A percentile compares a stretch with the other conserved stretches of the same genome.
These are phyloP conservation scores for Porites rus DNA, from an alignment of 92 coral and sea anemone genomes.

Conservation along the genomic window DNA sequence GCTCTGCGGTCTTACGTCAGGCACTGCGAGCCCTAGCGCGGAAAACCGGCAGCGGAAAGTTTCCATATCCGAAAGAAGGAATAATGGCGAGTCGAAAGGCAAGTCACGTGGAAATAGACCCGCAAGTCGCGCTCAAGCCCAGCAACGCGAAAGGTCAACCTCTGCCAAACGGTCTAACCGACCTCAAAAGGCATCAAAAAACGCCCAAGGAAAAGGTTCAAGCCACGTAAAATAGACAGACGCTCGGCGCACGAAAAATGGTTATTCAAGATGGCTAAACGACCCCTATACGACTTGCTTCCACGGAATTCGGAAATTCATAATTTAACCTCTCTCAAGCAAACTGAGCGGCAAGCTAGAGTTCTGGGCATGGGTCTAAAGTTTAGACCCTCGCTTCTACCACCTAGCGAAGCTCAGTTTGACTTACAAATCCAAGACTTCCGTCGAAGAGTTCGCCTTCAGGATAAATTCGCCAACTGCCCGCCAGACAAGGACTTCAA, in stretches of 20 bases:
- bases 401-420: conserved; percentile 51
- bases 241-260: background rate
- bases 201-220: conserved; percentile 16
- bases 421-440: conserved; percentile 62
- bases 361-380: no score
- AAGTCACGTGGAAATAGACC: background rate
- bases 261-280: conserved; percentile 1
- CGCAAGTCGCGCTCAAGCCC: background rate
- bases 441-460: conserved; percentile 57
- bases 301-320: conserved; percentile 57
- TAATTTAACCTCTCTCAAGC: conserved; percentile 22
- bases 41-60: background rate
- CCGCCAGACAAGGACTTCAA: conserved; percentile 44
- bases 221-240: conserved; percentile 12
- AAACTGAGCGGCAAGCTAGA: no score
- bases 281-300: conserved; percentile 21
- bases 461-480: conserved; percentile 31
- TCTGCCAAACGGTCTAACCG: background rate
- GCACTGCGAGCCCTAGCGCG: background rate
- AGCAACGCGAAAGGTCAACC: background rate
- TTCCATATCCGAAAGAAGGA: background rate
- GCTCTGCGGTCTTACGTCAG: background rate
- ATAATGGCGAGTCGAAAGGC: background rate
- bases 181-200: background rate
- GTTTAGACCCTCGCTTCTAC: conserved; percentile 39